These are phyloP conservation scores for Philaethria dido DNA, from an alignment of 2,888 invertebrate genomes.

Conservation along the genomic window DNA sequence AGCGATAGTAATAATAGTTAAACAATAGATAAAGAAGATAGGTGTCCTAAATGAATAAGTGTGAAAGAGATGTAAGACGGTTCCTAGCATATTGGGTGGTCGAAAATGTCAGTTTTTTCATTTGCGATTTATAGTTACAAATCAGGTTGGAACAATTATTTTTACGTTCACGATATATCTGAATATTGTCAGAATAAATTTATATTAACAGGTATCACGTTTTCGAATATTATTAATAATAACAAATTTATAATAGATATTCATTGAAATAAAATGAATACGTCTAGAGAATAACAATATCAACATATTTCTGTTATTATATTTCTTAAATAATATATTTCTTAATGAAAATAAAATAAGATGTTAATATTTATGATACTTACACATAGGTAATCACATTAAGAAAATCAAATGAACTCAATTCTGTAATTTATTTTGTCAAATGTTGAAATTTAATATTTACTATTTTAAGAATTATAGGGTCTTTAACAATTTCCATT, in stretches of 20 bases:
- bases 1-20: slow-evolving; percentile 71
- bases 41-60: slow-evolving; percentile 30
- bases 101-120: slow-evolving; percentile 56
- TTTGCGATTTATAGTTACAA: slow-evolving; percentile 69
- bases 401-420: too few relatives aligned
- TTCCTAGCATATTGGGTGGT: slow-evolving; percentile 71
- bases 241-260: too few relatives aligned
- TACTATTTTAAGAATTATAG: slow-evolving; percentile 37
- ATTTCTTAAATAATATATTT: too few relatives aligned
- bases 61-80: slow-evolving; percentile 53
- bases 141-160: slow-evolving; percentile 39
- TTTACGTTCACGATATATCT: slow-evolving; percentile 12
- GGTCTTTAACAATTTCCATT: not conserved
- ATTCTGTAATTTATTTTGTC: not conserved
- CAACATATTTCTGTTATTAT: too few relatives aligned
- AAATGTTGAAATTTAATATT: not conserved
- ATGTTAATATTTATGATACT: too few relatives aligned
- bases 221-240: too few relatives aligned
- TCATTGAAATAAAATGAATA: too few relatives aligned
- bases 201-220: not conserved
- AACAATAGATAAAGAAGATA: slow-evolving; percentile 61
- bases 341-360: too few relatives aligned
- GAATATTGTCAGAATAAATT: not conserved
- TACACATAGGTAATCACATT: too few relatives aligned
- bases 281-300: too few relatives aligned